Evolutionary conservation across 92 coral and sea anemone genomes (phyloP).

Genomic region (Epizoanthus ramosus): DNA sequence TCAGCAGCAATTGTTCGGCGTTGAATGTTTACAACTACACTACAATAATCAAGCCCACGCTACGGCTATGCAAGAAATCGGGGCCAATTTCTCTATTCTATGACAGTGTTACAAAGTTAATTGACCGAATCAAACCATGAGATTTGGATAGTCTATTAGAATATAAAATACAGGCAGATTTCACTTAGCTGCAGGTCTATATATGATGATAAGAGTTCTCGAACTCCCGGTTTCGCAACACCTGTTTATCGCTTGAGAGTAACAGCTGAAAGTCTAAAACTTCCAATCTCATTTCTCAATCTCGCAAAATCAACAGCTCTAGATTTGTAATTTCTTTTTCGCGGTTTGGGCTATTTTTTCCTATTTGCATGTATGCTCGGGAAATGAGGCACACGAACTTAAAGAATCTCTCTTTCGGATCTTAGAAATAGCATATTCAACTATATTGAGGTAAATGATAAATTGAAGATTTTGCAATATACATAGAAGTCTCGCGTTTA

Average conservation of each 20-base stretch:
- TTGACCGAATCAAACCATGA: slow-evolving; percentile 46
- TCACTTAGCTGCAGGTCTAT: slow-evolving; percentile 62
- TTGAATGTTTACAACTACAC: slow-evolving; percentile 72
- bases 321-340: slow-evolving; percentile 50
- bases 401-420: not conserved
- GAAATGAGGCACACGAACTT: not conserved
- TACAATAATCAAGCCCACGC: slow-evolving; percentile 70
- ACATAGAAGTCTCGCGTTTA: slow-evolving; percentile 6
- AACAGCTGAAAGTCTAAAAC: slow-evolving; percentile 37
- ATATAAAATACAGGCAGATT: slow-evolving; percentile 59
- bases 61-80: slow-evolving; percentile 38
- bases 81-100: slow-evolving; percentile 45
- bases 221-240: slow-evolving; percentile 39
- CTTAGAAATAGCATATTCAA: not conserved
- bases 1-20: slow-evolving; percentile 73
- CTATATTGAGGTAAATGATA: no score
- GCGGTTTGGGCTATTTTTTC: slow-evolving; percentile 27
- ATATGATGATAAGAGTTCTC: slow-evolving; percentile 63
- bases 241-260: slow-evolving; percentile 54
- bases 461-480: not conserved
- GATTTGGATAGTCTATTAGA: slow-evolving; percentile 55
- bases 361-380: slow-evolving; percentile 24
- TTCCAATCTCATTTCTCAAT: slow-evolving; percentile 40
- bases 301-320: slow-evolving; percentile 42
- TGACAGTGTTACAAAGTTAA: slow-evolving; percentile 48